Base-by-base conservation (phyloP, 2,113 vertebrate genomes). In the Pangasianodon gigas region DNA sequence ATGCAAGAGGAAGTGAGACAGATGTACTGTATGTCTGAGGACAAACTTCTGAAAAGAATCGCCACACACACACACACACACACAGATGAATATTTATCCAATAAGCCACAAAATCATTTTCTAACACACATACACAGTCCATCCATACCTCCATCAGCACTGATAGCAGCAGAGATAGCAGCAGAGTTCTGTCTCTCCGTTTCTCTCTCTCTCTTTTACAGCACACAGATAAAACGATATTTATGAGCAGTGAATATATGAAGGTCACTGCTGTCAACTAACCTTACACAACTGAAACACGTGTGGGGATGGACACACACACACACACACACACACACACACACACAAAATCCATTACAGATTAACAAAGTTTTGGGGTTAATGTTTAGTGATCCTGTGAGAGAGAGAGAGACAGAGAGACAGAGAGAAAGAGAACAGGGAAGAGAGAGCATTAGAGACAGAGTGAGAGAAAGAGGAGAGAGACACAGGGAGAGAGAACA, bases 1-100 rank as follows among this genome's bases (percentile, higher is more conserved):
- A 85, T 48, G 41, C 10, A 26, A 60, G 11, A 60, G 69, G 56
- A 24, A 79, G 69, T 79, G 21, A 80, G 37, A 79, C 3, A 44
- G 74, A 46, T 77, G 41, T 77, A 77, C 77, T 80, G 77, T 80
- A 80, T 80, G 77, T 77, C 77, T 80, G 77, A 79, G 44, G 44
- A 48, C 24, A 75, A 75, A 75, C 18, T 44, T 75, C 18, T 48
- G 74, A 71, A 71, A 71, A 37, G 32, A 46, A 21, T 19, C 74
- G 37, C 67, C 67, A 71, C 67, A 71, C 11, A 44, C 37, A 74
- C 71, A 75, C 71, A 74, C 71, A 74, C n/a, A 41, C 32, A 37
- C 69, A 74, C 69, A 74, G 32, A 74, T 8, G 16, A 6, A 67
- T 13, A 29, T 29, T 2, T 29, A 65, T 8, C 24, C 29, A 10